Evolutionary conservation across 2,888 invertebrate species (phyloP).

Genomic region (Tridacna gigas): DNA sequence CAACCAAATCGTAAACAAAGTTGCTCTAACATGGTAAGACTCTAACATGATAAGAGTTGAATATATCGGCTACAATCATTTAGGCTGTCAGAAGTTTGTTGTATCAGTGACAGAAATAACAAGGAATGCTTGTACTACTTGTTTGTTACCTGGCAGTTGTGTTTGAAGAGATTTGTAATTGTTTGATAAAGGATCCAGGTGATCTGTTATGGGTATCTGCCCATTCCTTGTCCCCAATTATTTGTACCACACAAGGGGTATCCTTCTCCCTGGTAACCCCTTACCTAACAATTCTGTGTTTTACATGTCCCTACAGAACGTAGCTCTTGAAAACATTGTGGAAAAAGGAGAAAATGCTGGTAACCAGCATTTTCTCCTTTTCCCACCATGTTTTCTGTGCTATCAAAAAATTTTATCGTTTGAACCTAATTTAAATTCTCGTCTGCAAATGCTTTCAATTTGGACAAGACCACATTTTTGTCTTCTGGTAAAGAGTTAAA

Average conservation of each 20-base stretch:
- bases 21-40: too few relatives aligned
- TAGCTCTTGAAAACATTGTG: not conserved
- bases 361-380: not conserved
- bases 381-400: not conserved
- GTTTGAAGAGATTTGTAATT: slow-evolving; percentile 1
- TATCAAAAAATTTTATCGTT: too few relatives aligned
- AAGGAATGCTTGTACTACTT: not conserved
- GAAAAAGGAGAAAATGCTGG: not conserved
- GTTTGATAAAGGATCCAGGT: not conserved
- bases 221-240: not conserved
- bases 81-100: too few relatives aligned
- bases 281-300: too few relatives aligned
- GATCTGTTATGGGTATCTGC: not conserved
- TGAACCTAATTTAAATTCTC: too few relatives aligned
- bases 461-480: too few relatives aligned
- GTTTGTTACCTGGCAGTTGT: not conserved
- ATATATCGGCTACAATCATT: too few relatives aligned
- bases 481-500: too few relatives aligned
- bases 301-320: not conserved
- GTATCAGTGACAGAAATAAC: slow-evolving; percentile 1
- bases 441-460: too few relatives aligned
- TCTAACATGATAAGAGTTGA: too few relatives aligned
- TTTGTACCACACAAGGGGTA: not conserved
- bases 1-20: too few relatives aligned
- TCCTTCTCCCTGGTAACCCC: not conserved